These are phyloP conservation scores for Grus americana DNA, from an alignment of 2,113 vertebrate genomes.

Conservation along the genomic window DNA sequence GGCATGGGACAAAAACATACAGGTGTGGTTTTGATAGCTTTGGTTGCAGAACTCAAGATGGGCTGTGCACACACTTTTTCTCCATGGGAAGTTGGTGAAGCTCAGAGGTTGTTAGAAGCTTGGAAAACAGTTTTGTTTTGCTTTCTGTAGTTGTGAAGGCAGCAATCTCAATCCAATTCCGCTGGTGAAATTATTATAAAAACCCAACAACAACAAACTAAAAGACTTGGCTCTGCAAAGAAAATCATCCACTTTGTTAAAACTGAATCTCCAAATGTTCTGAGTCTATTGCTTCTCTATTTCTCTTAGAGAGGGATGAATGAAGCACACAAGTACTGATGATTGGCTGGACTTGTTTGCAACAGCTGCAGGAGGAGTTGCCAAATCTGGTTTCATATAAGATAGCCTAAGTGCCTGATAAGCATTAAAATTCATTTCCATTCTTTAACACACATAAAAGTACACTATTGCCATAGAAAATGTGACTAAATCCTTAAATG, in stretches of 20 bases:
- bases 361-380: constrained; percentile 65
- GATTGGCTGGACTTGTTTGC: constrained; percentile 67
- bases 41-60: background rate
- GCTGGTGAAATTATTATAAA: constrained; percentile 42
- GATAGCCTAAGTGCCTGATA: constrained; percentile 46
- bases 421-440: constrained; percentile 60
- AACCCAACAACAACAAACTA: constrained; percentile 31
- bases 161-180: constrained; percentile 19
- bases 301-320: constrained; percentile 56
- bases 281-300: constrained; percentile 42
- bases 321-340: constrained; percentile 61
- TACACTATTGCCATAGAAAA: constrained; percentile 1
- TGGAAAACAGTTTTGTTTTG: constrained; percentile 24
- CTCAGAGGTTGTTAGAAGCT: background rate
- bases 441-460: constrained; percentile 45
- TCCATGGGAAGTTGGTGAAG: background rate
- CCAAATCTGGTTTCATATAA: constrained; percentile 62
- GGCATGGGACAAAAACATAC: background rate
- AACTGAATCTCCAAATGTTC: constrained; percentile 52
- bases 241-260: constrained; percentile 69
- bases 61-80: background rate
- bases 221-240: constrained; percentile 47
- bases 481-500: constrained; percentile 29
- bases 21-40: background rate
- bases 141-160: constrained; percentile 28